A percentile compares a stretch with the other conserved stretches of the same genome.
These are phyloP conservation scores for Psittacara wagleri DNA, from an alignment of 2,113 vertebrate genomes.

Conservation along the genomic window DNA sequence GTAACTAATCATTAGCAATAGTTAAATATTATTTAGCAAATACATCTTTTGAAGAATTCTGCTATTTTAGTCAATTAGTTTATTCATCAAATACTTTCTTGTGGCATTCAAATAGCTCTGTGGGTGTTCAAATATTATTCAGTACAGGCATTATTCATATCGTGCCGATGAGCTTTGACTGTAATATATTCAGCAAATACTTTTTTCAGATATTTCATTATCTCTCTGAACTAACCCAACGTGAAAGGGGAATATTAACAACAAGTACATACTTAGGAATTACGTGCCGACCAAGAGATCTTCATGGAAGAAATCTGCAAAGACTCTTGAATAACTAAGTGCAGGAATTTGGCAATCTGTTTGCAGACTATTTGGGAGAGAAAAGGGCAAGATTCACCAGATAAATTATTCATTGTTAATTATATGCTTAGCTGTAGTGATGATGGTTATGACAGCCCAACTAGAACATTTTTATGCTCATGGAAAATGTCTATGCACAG, in stretches of 20 bases:
- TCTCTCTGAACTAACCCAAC: constrained; percentile 45
- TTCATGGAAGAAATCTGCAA: constrained; percentile 53
- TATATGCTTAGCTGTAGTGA: constrained; percentile 66
- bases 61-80: constrained; percentile 50
- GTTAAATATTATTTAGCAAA: constrained; percentile 48
- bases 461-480: constrained; percentile 54
- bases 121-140: constrained; percentile 65
- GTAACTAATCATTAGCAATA: constrained; percentile 15
- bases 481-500: constrained; percentile 45
- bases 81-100: constrained; percentile 49
- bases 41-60: constrained; percentile 41
- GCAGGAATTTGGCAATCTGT: constrained; percentile 69
- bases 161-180: constrained; percentile 36
- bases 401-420: constrained; percentile 74
- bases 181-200: constrained; percentile 64
- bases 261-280: constrained; percentile 26
- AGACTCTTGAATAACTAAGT: constrained; percentile 60
- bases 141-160: constrained; percentile 56
- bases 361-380: constrained; percentile 68
- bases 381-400: constrained; percentile 67
- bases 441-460: constrained; percentile 67
- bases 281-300: constrained; percentile 36
- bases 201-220: constrained; percentile 55
- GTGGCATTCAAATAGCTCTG: constrained; percentile 53
- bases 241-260: constrained; percentile 62